Evolutionary conservation across 2,797 vertebrate genomes (phyloP), one percentile per base, ranked within the genome.

Genomic region (Heterohyrax brucei): DNA sequence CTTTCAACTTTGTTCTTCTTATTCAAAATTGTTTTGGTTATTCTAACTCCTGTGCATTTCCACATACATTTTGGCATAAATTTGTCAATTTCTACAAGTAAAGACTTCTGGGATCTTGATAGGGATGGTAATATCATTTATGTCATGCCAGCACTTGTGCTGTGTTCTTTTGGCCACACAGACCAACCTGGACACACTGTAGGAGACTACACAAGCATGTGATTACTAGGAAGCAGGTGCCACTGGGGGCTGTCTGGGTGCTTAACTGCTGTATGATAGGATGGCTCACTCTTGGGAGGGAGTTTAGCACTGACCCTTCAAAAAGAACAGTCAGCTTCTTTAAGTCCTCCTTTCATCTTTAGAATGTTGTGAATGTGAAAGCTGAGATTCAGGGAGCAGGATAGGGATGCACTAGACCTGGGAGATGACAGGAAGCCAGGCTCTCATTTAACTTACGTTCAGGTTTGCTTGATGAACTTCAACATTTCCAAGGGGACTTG

Each of bases 241-340:
- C 53, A 1, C 1, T 1, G n/a, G 64, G 70, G 28, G 3, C 19
- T 2, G 0, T 21, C 44, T 66, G 14, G 26, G 19, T 21, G 14
- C 3, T 48, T 16, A 18, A 70, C 5, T 4, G 0, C 66, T 4
- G 9, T 28, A 22, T 18, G 16, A 24, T 1, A 3, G 0, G 30
- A 48, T 3, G 1, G 0, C 12, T 59, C 39, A 0, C 33, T 21
- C 16, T 26, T 0, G 2, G 33, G 59, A 50, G 46, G 24, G 13
- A 46, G 4, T 44, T 82, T 18, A 12, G 1, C 5, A 0, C 12
- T 7, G 48, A n/a, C 7, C 10, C 33, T 10, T 9, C 70, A 48
- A n/a, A 21, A 7, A 4, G 12, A 4, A 46, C 14, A 4, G 2
- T 16, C 30, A 1, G 5, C 2, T 8, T 26, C 64, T 61, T 61